A percentile compares a stretch with the other conserved stretches of the same genome.
These are phyloP conservation scores for Bufotes viridis DNA, from an alignment of 2,797 vertebrate genomes.

Conservation along the genomic window DNA sequence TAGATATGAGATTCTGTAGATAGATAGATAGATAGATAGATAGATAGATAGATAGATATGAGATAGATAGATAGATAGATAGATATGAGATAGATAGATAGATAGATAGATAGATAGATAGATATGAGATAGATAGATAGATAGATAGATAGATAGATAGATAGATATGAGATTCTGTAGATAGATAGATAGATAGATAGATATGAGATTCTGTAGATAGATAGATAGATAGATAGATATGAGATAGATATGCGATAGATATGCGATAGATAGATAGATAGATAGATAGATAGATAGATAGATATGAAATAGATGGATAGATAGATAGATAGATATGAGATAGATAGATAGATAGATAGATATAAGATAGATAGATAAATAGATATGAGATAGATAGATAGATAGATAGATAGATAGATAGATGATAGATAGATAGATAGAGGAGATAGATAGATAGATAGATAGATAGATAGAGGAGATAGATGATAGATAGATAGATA, in stretches of 20 bases:
- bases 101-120: constrained; percentile 2
- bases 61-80: too few relatives aligned
- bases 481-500: too few relatives aligned
- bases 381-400: not conserved
- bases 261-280: not conserved
- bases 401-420: not conserved
- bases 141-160: too few relatives aligned
- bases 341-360: not conserved
- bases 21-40: not conserved
- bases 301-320: too few relatives aligned
- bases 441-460: too few relatives aligned
- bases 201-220: constrained; percentile 14
- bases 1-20: not conserved
- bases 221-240: not conserved
- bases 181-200: constrained; percentile 19
- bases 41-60: too few relatives aligned
- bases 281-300: not conserved
- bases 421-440: too few relatives aligned
- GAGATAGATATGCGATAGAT: not conserved
- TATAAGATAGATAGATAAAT: not conserved
- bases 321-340: too few relatives aligned
- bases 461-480: too few relatives aligned
- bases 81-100: too few relatives aligned
- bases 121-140: not conserved
- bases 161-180: too few relatives aligned